Conservation (phyloP, 2,797 vertebrate species). For the Periparus ater region DNA sequence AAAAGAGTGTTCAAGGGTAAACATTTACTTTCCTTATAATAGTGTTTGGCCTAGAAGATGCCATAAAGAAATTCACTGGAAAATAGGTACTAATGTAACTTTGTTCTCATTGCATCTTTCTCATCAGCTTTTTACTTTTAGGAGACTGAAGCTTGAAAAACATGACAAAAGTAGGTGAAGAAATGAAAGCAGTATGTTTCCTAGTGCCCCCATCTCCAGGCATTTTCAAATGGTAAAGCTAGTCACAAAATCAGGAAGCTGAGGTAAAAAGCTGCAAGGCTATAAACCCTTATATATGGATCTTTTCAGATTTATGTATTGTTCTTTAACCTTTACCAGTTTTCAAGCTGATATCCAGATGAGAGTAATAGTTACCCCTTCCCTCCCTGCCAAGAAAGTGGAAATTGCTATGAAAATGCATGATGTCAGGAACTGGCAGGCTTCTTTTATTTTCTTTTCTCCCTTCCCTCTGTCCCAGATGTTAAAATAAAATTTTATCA, state of each 20-base stretch:
- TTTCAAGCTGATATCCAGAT: not conserved
- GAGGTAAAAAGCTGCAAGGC: not conserved
- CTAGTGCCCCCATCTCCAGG: not conserved
- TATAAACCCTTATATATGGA: not conserved
- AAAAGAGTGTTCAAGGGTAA: not conserved
- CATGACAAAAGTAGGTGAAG: not conserved
- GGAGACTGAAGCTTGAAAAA: not conserved
- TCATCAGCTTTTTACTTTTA: not conserved
- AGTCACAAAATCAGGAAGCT: not conserved
- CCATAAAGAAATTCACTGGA: not conserved
- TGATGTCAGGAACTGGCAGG: not conserved
- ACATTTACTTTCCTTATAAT: not conserved
- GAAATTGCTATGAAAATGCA: not conserved
- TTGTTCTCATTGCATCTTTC: not conserved
- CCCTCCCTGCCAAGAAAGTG: not conserved
- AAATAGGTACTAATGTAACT: not conserved
- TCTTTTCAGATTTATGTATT: not conserved
- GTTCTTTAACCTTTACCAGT: not conserved
- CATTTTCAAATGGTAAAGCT: not conserved
- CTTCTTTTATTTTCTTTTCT: not conserved
- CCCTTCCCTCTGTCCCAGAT: not conserved
- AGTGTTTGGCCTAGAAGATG: not conserved
- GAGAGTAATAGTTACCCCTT: not conserved
- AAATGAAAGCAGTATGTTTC: not conserved
- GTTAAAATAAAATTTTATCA: not conserved